phyloP scores from a whole-genome alignment of 2,113 vertebrate species.

The Agapornis roseicollis region DNA sequence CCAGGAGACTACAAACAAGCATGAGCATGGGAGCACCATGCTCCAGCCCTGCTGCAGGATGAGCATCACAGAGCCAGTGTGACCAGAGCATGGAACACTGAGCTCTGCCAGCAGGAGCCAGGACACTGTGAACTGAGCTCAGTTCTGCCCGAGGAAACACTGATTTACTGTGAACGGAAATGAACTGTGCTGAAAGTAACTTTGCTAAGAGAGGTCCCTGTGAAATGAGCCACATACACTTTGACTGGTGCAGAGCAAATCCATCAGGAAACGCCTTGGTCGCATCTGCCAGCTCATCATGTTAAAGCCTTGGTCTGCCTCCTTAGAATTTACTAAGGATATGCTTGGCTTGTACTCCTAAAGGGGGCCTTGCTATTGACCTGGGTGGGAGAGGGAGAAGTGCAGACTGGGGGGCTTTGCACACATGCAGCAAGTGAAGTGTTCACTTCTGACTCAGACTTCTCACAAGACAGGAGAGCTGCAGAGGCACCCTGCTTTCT shows the following conservation, averaged over 20 bases:
- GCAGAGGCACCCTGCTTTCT: not conserved
- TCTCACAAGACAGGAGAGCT: not conserved
- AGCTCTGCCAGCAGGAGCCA: not conserved
- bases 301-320: not conserved
- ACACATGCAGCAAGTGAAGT: not conserved
- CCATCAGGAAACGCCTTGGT: not conserved
- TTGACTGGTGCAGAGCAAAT: not conserved
- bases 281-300: not conserved
- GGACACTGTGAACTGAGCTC: not conserved
- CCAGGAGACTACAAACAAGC: not conserved
- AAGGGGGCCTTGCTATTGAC: not conserved
- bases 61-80: not conserved
- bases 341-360: not conserved
- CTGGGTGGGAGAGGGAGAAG: not conserved
- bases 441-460: not conserved
- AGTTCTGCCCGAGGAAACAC: not conserved
- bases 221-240: not conserved
- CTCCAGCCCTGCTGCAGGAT: not conserved
- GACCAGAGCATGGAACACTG: not conserved
- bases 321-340: not conserved
- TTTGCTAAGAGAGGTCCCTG: not conserved
- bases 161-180: not conserved
- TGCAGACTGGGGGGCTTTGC: not conserved
- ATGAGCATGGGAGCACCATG: rapidly evolving
- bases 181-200: not conserved